Base-by-base conservation (phyloP, 2,113 vertebrate species). In the Semicossyphus pulcher region DNA sequence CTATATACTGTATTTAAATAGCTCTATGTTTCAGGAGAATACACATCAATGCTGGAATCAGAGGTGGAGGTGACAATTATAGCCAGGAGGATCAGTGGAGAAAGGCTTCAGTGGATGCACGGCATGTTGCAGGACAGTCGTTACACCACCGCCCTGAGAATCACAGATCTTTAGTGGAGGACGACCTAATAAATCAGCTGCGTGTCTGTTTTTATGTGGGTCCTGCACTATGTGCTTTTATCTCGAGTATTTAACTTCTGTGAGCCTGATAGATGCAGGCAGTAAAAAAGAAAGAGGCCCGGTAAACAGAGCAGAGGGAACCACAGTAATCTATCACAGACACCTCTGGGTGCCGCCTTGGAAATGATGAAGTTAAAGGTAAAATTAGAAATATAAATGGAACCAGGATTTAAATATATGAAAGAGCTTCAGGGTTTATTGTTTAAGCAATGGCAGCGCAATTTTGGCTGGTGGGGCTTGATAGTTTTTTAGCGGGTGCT, bases 161-260 rank as follows among this genome's bases (percentile, higher is more conserved):
- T 67, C 83, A 70, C 67, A 73, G 45, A 57, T 78, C 82, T 65
- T 56, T 53, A 48, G 48, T 44, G 68, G 61, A 78, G 59, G 79
- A 78, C 53, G 62, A 73, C 37, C 63, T 74, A 67, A 88, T 92
- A 88, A 89, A 88, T 89, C 84, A 85, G 49, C 18, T 18, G 32
- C 58, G 54, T 42, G 54, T 45, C 62, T 64, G 74, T 68, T 88
- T 90, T 87, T 82, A 78, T 76, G 74, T 65, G 54, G 39, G 52
- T 21, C 64, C 79, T 72, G 58, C 41, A 67, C 76, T 76, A 62
- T 72, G 78, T 72, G 65, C 69, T 81, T 88, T 89, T 88, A 89
- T 90, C 81, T 76, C 37, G 52, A 63, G 57, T 75, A 79, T 87
- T 81, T 89, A 89, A 85, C 86, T 76, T 85, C 73, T 48, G 39